Evolutionary conservation across 2,113 vertebrate species (phyloP), one percentile per base, ranked within the genome.

Genomic region (Periophthalmodon schlosseri): DNA sequence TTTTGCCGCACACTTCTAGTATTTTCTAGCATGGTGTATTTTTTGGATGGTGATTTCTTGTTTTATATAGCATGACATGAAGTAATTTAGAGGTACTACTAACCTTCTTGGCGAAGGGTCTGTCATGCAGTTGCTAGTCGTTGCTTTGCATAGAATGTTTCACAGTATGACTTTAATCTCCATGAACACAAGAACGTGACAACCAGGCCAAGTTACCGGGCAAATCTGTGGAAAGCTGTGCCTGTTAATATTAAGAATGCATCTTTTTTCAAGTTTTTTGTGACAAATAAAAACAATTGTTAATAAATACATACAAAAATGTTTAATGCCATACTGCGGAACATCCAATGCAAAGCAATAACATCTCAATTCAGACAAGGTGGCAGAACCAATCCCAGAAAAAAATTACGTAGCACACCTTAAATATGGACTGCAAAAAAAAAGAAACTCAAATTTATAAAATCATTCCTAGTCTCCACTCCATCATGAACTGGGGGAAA

Each of bases 401-500:
- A 46, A 49, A 49, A 49, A 4, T 49, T 2, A 49, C 47, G 13
- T 49, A 49, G 47, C 2, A 2, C 13, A 49, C 47, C 15, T 49
- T 49, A 14, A 21, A 70, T 20, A 11, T 24, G 65, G 57, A 56
- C 16, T 8, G 1, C 16, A 52, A 52, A 52, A 47, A 47, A 14
- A 52, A 20, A 52, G 16, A 52, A 52, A 52, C 18, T 52, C 16
- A 20, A 52, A 56, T 21, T 58, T 23, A 23, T 21, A 21, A 56
- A 82, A 68, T 24, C 4, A 20, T 76, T 63, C 28, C 18, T 64
- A 78, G 23, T 69, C 24, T 68, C 28, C 47, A 49, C 14, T 72
- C 39, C 39, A 44, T 44, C 39, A 60, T 86, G 71, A 82, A 76
- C 56, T 47, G 58, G 13, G 72, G 74, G 77, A 75, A 75, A 83